Base-by-base conservation (phyloP, 2,888 invertebrate species). In the Lycia hirtaria region DNA sequence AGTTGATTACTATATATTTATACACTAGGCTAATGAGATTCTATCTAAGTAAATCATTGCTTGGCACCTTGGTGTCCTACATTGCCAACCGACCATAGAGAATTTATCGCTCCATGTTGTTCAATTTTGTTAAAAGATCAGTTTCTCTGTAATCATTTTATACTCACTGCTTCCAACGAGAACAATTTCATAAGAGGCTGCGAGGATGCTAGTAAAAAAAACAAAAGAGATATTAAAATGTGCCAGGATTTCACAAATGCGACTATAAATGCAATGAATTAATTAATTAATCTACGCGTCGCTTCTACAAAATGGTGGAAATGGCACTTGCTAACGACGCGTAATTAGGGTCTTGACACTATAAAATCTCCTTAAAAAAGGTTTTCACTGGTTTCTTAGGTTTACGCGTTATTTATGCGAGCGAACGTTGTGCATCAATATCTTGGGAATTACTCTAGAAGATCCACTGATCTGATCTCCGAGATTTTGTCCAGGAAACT, bases 211-310 rank as follows among this genome's bases (percentile, higher is more conserved):
- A 58, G 32, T 44, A 44, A 44, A 43, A 30, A 44, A 19, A 30
- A 30, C 30, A 19, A 30, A 44, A 41, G 28, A 10, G 5, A 7
- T 41, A 28, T n/a, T 41, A 17, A 65, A 70, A 71, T 65, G 68
- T 69, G 61, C n/a, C 15, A 4, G 41, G 41, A 48, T 48, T 52
- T 35, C n/a, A 35, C 41, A 41, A 30, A 57, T 52, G 57, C 12
- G 41, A 48, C 30, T 48, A 43, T 41, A 41, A 57, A 52, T 14
- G 57, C 57, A 37, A 52, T 22, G 49, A 43, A 35, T 49, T 48
- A 37, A 52, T 22, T 43, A 43, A 35, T 49, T 48, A 49, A 48
- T 49, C 49, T 17, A 20, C 38, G 3, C 24, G 43, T 28, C n/a
- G 15, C 4, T 45, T 45, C 30, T 4, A 12, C 22, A 51, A 28